Percentiles rank a stretch among this genome's conserved stretches.
These are phyloP conservation scores for Cephalopachus bancanus DNA, from an alignment of 2,797 vertebrate species.

Conservation along the genomic window DNA sequence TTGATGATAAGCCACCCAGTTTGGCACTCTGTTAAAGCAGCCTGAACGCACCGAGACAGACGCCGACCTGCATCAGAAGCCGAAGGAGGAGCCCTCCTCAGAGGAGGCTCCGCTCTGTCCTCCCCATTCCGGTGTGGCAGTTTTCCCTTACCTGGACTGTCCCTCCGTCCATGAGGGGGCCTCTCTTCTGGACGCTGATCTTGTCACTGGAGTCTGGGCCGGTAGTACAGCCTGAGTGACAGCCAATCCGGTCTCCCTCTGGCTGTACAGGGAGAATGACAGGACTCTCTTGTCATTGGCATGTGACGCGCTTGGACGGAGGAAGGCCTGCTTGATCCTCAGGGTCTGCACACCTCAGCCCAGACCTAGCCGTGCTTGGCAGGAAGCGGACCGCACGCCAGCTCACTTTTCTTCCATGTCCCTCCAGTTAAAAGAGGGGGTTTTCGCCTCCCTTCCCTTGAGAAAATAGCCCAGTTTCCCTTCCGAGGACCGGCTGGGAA, in stretches of 20 bases:
- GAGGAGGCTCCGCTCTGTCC: too few relatives aligned
- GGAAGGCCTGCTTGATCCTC: background rate
- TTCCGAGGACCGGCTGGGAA: constrained; percentile 9
- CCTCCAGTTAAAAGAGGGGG: background rate
- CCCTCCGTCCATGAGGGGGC: background rate
- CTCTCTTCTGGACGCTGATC: background rate
- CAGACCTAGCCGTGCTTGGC: background rate
- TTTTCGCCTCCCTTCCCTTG: background rate
- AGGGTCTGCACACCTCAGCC: background rate
- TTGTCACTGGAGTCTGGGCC: background rate
- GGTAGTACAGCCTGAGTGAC: background rate
- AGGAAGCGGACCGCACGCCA: background rate
- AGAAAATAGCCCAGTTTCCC: background rate
- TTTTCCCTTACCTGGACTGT: background rate
- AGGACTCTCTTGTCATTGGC: background rate
- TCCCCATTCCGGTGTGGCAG: background rate
- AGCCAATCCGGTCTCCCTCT: background rate
- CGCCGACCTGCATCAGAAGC: background rate
- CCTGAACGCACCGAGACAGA: background rate
- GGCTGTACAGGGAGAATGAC: background rate
- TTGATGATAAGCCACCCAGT: background rate
- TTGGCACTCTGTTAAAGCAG: background rate
- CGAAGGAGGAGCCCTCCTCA: background rate
- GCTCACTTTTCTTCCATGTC: background rate
- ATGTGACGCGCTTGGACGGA: background rate